Base-by-base conservation (phyloP, 2,113 vertebrate species). In the Mohoua ochrocephala region DNA sequence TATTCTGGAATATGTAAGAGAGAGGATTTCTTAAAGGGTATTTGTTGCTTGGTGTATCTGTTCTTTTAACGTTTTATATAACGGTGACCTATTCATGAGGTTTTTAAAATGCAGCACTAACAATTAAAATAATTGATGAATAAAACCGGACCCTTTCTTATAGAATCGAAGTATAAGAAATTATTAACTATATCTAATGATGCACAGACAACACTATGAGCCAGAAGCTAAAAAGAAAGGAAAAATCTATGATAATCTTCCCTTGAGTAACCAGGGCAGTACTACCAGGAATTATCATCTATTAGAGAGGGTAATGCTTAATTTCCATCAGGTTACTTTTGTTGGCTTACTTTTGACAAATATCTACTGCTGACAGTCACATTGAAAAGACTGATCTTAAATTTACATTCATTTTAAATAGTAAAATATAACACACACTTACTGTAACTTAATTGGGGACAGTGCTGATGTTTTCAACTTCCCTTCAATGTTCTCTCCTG, bases 221-320 rank as follows among this genome's bases (percentile, higher is more conserved):
- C 24, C 76, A 76, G 69, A 95, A 89, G 84, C 80, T 84, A 95
- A 96, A 94, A 93, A 61, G 17, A 91, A 88, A 84, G 21, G 79
- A 78, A 94, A 49, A 77, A 87, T 75, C 44, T 91, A 26, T 81
- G 8, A 90, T 33, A 83, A 59, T 75, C 53, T 81, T 88, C 73
- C 49, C 73, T 84, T 35, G 69, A 80, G 59, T 92, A 92, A 69
- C 96, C 75, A 94, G 52, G 33, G 59, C 57, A 87, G 35, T 80
- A 50, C 73, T 95, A 80, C 11, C 45, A 63, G 70, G 84, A 95
- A 92, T 88, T 56, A 87, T 4, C 3, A 2, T 57, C 67, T 56
- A 7, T 77, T 75, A 79, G 1, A 91, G 26, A 94, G 17, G 28
- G 14, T 35, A 90, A 82, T 50, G 18, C 8, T 57, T 65, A 44